Percentiles rank a stretch among this genome's conserved stretches.
Evolutionary conservation across 2,888 invertebrate genomes (phyloP).

Genomic region (Drosophila austrosaltans): DNA sequence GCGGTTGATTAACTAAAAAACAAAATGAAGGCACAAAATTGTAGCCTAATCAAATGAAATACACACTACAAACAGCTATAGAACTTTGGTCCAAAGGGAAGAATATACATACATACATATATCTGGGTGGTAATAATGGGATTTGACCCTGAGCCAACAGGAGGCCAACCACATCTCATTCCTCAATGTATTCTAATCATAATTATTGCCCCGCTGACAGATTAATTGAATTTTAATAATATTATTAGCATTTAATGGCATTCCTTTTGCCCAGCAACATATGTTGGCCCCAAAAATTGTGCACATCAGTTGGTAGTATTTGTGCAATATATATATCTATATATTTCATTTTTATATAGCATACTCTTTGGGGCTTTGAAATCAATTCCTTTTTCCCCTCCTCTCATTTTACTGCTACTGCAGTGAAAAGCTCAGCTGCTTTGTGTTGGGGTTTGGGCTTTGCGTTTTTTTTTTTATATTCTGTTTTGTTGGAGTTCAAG

Average conservation of each 20-base stretch:
- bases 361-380: not conserved
- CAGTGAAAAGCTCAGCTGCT: not conserved
- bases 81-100: not conserved
- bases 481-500: conserved; percentile 44
- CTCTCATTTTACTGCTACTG: too few relatives aligned
- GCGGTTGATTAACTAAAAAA: conserved; percentile 59
- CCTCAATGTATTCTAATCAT: conserved; percentile 53
- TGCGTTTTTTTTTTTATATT: too few relatives aligned
- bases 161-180: conserved; percentile 24
- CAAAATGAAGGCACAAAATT: conserved; percentile 28
- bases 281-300: not conserved
- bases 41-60: conserved; percentile 60
- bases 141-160: conserved; percentile 34
- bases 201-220: conserved; percentile 59
- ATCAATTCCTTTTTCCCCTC: not conserved
- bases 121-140: not conserved
- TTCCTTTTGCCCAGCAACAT: not conserved
- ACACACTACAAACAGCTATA: not conserved
- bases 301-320: not conserved
- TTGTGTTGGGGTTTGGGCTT: not conserved
- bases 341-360: conserved; percentile 1
- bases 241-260: conserved; percentile 32
- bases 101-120: too few relatives aligned
- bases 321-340: conserved; percentile 19
- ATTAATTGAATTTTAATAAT: conserved; percentile 73